These are phyloP conservation scores for Hyla sarda DNA, from an alignment of 2,113 vertebrate species.

Conservation along the genomic window DNA sequence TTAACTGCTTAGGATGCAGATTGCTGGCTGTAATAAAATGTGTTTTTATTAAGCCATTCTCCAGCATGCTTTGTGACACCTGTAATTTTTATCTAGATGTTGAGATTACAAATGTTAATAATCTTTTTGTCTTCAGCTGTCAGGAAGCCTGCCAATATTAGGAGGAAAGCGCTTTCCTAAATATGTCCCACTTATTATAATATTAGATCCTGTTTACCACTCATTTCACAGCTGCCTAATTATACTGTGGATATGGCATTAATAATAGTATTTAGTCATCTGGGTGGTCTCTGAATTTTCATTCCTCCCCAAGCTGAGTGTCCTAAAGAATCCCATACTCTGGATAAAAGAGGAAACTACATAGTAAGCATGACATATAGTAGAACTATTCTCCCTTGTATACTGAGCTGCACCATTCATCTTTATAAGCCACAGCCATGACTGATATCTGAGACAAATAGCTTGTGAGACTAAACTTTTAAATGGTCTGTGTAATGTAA, in stretches of 20 bases:
- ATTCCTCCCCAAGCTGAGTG: conserved; percentile 15
- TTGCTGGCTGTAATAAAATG: conserved; percentile 16
- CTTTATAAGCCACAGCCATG: not conserved
- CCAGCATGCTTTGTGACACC: conserved; percentile 28
- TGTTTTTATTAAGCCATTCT: conserved; percentile 28
- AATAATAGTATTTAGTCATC: conserved; percentile 58
- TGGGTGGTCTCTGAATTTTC: conserved; percentile 48
- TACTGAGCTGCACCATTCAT: not conserved
- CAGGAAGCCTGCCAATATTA: conserved; percentile 52
- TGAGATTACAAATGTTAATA: conserved; percentile 45
- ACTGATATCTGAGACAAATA: not conserved
- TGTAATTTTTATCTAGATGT: conserved; percentile 39
- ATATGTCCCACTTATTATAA: conserved; percentile 56
- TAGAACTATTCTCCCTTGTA: not conserved
- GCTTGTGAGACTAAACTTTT: not conserved
- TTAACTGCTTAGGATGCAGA: conserved; percentile 16
- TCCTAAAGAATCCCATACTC: conserved; percentile 11
- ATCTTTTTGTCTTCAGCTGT: conserved; percentile 57
- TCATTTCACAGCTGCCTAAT: conserved; percentile 57
- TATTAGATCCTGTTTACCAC: conserved; percentile 52
- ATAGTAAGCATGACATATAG: not conserved
- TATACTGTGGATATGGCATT: conserved; percentile 55
- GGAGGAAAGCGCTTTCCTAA: conserved; percentile 43
- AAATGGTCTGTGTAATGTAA: not conserved
- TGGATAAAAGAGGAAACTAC: not conserved